Conservation (phyloP, 2,888 invertebrate genomes). For the Volucella zonaria region DNA sequence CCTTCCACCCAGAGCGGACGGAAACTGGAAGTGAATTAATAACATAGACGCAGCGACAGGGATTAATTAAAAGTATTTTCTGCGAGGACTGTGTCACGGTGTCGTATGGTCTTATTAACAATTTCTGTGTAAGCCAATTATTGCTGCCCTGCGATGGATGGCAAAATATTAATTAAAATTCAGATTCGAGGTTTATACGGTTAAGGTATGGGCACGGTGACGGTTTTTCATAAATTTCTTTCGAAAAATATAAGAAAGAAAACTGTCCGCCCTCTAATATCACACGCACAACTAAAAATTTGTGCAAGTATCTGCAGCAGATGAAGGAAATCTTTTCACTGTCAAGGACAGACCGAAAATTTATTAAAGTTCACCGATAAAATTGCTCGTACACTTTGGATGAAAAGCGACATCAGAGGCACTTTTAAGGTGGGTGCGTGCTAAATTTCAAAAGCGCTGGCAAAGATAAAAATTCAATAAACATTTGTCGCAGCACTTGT, state of each 20-base stretch:
- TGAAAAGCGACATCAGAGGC: no score
- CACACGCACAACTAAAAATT: no score
- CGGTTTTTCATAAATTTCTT: no score
- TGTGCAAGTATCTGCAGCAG: no score
- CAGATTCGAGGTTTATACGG: background rate
- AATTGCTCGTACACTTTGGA: no score
- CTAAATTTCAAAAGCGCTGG: background rate
- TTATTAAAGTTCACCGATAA: no score
- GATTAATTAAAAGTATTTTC: background rate
- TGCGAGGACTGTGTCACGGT: background rate
- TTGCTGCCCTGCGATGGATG: background rate
- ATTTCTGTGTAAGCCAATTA: background rate
- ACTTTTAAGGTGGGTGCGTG: background rate
- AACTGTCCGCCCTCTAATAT: no score
- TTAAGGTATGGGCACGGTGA: no score
- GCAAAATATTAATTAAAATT: background rate
- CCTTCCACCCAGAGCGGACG: background rate
- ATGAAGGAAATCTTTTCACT: no score
- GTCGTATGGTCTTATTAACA: background rate
- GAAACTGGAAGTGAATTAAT: background rate
- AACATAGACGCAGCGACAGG: background rate
- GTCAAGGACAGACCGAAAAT: no score
- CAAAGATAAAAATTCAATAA: background rate
- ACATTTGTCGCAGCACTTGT: background rate
- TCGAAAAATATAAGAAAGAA: no score